A percentile compares a stretch with the other conserved stretches of the same genome.
phyloP scores from a whole-genome alignment of 2,888 invertebrate species.

The Ophioninae sp. region DNA sequence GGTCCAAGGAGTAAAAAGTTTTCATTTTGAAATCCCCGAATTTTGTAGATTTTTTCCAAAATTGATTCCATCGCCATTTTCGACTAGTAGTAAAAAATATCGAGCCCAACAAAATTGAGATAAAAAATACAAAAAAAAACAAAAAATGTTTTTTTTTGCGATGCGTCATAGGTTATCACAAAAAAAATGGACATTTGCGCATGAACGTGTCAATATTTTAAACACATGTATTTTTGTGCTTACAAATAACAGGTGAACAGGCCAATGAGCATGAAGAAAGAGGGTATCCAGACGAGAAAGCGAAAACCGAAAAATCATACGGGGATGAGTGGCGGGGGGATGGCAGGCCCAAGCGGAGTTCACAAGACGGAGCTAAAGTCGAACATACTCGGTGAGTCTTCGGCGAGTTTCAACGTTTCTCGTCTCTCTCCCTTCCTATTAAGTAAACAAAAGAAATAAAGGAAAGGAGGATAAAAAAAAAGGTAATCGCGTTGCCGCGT shows the following conservation, averaged over 20 bases:
- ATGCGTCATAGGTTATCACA: no score
- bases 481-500: not conserved
- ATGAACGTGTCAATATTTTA: no score
- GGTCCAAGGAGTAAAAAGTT: no score
- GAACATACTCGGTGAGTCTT: conserved; percentile 79
- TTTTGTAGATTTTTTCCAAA: no score
- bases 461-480: not conserved
- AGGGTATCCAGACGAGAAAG: conserved; percentile 98
- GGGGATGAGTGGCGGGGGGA: conserved; percentile 69
- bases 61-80: no score
- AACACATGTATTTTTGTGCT: conserved; percentile 1
- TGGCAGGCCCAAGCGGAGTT: conserved; percentile 74
- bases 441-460: not conserved
- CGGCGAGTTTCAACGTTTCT: conserved; percentile 69
- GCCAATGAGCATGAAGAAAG: conserved; percentile 99
- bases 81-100: no score
- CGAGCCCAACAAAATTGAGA: no score
- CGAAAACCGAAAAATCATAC: conserved; percentile 90
- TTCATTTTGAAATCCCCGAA: no score
- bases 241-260: conserved; percentile 88
- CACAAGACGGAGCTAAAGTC: conserved; percentile 79
- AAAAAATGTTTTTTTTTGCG: no score
- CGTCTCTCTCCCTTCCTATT: not conserved
- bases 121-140: no score
- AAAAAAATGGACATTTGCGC: no score